These are phyloP conservation scores for Hylyphantes graminicola DNA, from an alignment of 1,140 invertebrate genomes.

Conservation along the genomic window DNA sequence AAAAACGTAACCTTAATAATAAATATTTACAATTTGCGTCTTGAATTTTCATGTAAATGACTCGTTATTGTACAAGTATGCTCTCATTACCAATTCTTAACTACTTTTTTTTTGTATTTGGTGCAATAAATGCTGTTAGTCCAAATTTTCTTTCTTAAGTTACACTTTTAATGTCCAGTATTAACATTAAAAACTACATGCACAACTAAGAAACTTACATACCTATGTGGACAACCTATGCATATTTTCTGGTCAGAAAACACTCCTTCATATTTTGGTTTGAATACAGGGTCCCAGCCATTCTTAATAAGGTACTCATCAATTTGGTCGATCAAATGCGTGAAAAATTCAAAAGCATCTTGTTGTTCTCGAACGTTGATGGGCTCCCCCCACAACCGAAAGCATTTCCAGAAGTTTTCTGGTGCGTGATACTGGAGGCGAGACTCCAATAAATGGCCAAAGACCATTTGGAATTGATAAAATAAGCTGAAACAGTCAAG, in stretches of 20 bases:
- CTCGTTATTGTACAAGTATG: no score
- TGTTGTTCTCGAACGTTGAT: slow-evolving; percentile 75
- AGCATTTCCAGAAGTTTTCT: slow-evolving; percentile 74
- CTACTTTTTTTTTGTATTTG: no score
- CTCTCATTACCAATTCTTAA: not conserved
- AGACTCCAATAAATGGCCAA: slow-evolving; percentile 73
- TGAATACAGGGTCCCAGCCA: slow-evolving; percentile 65
- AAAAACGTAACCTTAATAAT: no score
- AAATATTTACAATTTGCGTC: no score
- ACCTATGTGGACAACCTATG: slow-evolving; percentile 74
- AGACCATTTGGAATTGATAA: slow-evolving; percentile 73
- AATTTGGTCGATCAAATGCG: slow-evolving; percentile 72
- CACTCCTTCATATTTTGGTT: slow-evolving; percentile 71
- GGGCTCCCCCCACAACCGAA: slow-evolving; percentile 72
- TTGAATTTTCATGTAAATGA: no score
- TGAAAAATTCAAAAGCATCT: slow-evolving; percentile 75
- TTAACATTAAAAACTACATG: slow-evolving; percentile 3
- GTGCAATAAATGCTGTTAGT: not conserved
- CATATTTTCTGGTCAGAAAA: slow-evolving; percentile 76
- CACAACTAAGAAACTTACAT: not conserved
- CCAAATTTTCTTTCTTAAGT: not conserved
- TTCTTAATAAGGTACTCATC: slow-evolving; percentile 71
- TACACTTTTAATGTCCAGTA: not conserved
- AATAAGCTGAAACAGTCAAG: slow-evolving; percentile 65
- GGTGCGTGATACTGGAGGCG: slow-evolving; percentile 74